Conservation (phyloP, 2,113 vertebrate genomes). For the Andinoacara biseriatus region DNA sequence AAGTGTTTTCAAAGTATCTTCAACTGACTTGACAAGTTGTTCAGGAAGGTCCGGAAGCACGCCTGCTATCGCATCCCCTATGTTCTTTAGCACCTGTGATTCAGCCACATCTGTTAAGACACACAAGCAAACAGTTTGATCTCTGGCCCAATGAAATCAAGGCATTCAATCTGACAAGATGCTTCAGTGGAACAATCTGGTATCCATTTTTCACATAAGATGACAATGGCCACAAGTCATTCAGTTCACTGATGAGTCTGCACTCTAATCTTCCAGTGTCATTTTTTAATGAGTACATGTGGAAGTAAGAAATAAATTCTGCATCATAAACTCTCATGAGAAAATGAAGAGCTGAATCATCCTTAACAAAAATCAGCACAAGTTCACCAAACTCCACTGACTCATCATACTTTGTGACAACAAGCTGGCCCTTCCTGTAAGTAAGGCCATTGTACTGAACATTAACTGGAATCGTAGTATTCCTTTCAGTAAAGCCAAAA, state of each 20-base stretch:
- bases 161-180: conserved; percentile 20
- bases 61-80: neutral
- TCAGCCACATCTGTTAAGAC: conserved; percentile 15
- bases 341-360: conserved; percentile 42
- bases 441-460: conserved; percentile 33
- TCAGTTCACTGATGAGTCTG: conserved; percentile 33
- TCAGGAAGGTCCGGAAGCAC: too few species aligned
- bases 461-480: conserved; percentile 42
- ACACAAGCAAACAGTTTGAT: neutral
- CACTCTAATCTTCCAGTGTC: conserved; percentile 28
- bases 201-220: conserved; percentile 40
- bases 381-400: conserved; percentile 45
- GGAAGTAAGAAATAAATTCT: conserved; percentile 36
- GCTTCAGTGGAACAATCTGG: conserved; percentile 50
- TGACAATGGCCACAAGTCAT: conserved; percentile 49
- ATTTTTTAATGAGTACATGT: conserved; percentile 34
- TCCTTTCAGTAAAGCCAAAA: conserved; percentile 47
- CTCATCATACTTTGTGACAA: conserved; percentile 23
- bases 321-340: conserved; percentile 5
- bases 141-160: neutral
- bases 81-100: too few species aligned
- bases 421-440: conserved; percentile 42
- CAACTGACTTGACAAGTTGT: too few species aligned
- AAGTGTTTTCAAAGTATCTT: conserved; percentile 1
- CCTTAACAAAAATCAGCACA: conserved; percentile 42